Base-by-base conservation (phyloP, 2,797 vertebrate species). In the Cephalopachus bancanus region DNA sequence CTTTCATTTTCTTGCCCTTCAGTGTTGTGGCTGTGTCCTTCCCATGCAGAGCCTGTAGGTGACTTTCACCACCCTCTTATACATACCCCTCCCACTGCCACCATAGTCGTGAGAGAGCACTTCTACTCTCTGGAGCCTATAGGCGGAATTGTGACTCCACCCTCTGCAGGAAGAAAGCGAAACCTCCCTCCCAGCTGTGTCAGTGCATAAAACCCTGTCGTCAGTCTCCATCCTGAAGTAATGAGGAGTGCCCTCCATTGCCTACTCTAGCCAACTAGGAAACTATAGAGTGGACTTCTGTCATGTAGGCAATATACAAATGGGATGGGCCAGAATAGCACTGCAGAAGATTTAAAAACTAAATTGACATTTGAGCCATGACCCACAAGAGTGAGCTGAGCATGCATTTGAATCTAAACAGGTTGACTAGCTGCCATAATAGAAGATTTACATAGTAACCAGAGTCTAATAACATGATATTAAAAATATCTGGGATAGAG, bases 381-480 rank as follows among this genome's bases (percentile, higher is more conserved):
- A 81, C 33, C 17, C 19, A 8, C 8, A 57, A 57, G 14, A 49
- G 17, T 24, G 53, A 65, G 60, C 59, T 2, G 57, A 53, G 49
- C 10, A n/a, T 55, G 17, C 17, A 78, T 15, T 75, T 67, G 33
- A 79, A 80, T 0, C 15, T 44, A 71, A 67, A 62, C 10, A 64
- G 51, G 49, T 44, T 89, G 53, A 64, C 37, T 28, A 76, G 14
- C 62, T 60, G 49, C 59, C 71, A 60, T 87, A 74, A 62, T 2
- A 62, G 53, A 76, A 62, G 53, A 76, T 72, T 90, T 79, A 85
- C 65, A 37, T 28, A 53, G 71, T 55, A 94, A 19, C 53, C 26
- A 85, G 71, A 55, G 8, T 49, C 57, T 37, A 10, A 83, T 51
- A 51, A 84, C 20, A 76, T 37, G 59, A 51, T 59, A 49, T 37